Conservation (phyloP, 2,113 vertebrate species). For the Anthoscopus minutus region DNA sequence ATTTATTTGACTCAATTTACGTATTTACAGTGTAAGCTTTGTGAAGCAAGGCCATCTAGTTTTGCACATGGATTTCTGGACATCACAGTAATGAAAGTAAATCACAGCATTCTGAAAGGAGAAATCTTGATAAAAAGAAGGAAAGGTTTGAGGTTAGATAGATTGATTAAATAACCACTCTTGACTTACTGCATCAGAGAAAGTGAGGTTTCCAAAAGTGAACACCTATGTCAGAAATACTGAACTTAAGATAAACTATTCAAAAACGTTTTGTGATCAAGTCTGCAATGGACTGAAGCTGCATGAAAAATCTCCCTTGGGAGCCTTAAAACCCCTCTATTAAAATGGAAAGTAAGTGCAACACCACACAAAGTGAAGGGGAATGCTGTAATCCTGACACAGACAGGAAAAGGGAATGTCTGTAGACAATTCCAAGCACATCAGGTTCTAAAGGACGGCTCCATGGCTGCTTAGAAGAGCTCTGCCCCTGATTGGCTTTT, state of each 20-base stretch:
- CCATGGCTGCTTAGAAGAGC: neutral
- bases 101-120: neutral
- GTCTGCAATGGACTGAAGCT: neutral
- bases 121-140: neutral
- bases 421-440: neutral
- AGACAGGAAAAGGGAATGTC: neutral
- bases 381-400: neutral
- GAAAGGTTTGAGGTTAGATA: neutral
- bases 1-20: neutral
- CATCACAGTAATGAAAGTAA: neutral
- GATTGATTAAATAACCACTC: neutral
- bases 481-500: neutral
- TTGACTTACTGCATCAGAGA: neutral
- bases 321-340: neutral
- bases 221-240: neutral
- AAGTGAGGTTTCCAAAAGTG: neutral
- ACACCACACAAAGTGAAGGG: neutral
- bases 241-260: constrained; percentile 2
- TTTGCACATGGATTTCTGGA: neutral
- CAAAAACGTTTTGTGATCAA: neutral
- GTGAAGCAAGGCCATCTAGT: neutral
- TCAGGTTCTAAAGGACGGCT: neutral
- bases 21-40: neutral
- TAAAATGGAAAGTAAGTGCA: neutral
- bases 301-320: neutral